These are phyloP conservation scores for Sigmodon hispidus DNA, from an alignment of 2,113 vertebrate species.

Conservation along the genomic window DNA sequence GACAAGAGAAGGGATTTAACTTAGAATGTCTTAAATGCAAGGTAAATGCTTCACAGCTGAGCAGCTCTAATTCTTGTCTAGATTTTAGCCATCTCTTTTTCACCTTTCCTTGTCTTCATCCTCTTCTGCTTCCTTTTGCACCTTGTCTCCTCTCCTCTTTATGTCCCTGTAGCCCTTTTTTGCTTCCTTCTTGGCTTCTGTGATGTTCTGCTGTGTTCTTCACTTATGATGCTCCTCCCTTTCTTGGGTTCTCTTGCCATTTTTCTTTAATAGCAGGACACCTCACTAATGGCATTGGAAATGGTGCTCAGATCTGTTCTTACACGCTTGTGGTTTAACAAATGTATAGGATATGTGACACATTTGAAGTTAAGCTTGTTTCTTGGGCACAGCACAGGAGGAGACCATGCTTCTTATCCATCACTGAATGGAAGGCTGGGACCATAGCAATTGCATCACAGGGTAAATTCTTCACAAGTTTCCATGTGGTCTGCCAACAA, in stretches of 20 bases:
- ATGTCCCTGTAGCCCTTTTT: neutral
- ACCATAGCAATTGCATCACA: constrained; percentile 56
- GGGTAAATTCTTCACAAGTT: constrained; percentile 65
- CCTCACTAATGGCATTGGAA: neutral
- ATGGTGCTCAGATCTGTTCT: neutral
- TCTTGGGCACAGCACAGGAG: neutral
- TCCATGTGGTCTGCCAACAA: constrained; percentile 63
- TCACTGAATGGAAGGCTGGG: neutral
- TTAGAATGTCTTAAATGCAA: no score
- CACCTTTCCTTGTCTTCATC: neutral
- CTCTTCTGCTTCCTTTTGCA: neutral
- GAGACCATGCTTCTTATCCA: neutral
- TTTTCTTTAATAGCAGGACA: neutral
- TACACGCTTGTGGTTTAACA: constrained; percentile 29
- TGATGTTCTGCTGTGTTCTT: neutral
- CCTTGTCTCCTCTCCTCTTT: neutral
- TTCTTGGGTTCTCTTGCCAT: neutral
- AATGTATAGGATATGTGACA: neutral
- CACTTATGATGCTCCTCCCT: neutral
- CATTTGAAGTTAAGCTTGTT: constrained; percentile 29
- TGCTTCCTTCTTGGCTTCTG: constrained; percentile 8
- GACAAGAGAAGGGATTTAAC: neutral
- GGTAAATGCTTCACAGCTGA: neutral
- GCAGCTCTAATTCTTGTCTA: neutral
- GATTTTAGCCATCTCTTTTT: neutral